Percentiles rank a stretch among this genome's conserved stretches.
Conservation (phyloP, 2,888 invertebrate genomes). For the Iphiclides podalirius region DNA sequence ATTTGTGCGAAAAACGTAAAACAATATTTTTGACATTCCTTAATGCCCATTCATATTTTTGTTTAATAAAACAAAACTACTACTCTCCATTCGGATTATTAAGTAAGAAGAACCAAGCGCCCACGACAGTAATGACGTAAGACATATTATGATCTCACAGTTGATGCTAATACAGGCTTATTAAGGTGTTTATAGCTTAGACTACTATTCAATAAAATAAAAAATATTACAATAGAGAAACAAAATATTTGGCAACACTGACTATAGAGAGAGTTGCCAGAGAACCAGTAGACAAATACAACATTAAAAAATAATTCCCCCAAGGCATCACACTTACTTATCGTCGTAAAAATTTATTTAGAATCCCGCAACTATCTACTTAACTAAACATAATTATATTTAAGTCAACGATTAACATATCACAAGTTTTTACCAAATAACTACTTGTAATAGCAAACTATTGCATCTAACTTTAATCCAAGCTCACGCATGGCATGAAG, state of each 20-base stretch:
- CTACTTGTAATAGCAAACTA: not conserved
- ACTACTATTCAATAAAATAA: slow-evolving; percentile 4
- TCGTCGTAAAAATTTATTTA: slow-evolving; percentile 4
- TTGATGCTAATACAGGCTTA: too few species aligned
- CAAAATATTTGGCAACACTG: slow-evolving; percentile 22
- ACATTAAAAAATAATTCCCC: slow-evolving; percentile 2
- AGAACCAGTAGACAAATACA: slow-evolving; percentile 1
- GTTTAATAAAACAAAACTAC: not conserved
- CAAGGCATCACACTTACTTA: slow-evolving; percentile 18
- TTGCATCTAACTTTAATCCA: too few species aligned
- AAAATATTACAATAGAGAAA: slow-evolving; percentile 3
- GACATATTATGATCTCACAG: too few species aligned
- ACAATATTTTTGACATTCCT: not conserved
- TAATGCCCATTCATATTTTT: slow-evolving; percentile 3
- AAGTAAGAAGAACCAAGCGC: too few species aligned
- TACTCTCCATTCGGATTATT: not conserved
- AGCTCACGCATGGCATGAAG: too few species aligned
- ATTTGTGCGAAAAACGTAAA: slow-evolving; percentile 13
- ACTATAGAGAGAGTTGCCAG: slow-evolving; percentile 22
- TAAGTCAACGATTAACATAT: slow-evolving; percentile 18
- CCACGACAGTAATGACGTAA: too few species aligned
- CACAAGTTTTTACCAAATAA: slow-evolving; percentile 10
- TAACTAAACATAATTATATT: slow-evolving; percentile 2
- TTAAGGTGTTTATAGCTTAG: too few species aligned
- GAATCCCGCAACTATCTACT: not conserved